These are phyloP conservation scores for Sebastes schlegelii DNA, from an alignment of 2,113 vertebrate genomes.

Conservation along the genomic window DNA sequence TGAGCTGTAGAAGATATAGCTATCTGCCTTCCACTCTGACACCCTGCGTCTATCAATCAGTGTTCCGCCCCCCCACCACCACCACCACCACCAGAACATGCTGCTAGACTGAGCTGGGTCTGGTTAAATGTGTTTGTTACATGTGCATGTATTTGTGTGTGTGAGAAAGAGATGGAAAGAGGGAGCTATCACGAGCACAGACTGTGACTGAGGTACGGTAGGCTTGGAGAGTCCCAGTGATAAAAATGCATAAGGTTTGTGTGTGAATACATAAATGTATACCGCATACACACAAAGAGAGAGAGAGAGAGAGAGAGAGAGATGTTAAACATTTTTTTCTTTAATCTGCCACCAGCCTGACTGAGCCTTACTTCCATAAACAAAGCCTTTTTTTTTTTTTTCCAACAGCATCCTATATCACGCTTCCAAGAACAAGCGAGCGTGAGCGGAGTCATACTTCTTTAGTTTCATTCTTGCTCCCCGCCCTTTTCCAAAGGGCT, in stretches of 20 bases:
- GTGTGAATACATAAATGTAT: conserved; percentile 68
- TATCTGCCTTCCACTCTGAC: conserved; percentile 96
- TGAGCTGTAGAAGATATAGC: conserved; percentile 95
- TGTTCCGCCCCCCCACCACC: conserved; percentile 83
- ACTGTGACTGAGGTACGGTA: conserved; percentile 84
- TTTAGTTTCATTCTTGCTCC: conserved; percentile 78
- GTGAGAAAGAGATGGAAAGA: conserved; percentile 37
- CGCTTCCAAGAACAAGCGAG: conserved; percentile 82
- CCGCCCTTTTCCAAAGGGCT: conserved; percentile 80
- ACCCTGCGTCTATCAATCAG: conserved; percentile 98
- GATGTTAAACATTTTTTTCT: conserved; percentile 64
- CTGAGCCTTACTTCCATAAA: conserved; percentile 80
- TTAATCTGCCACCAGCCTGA: conserved; percentile 76
- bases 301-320: conserved; percentile 22
- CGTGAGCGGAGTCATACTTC: conserved; percentile 81
- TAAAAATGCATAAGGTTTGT: conserved; percentile 85
- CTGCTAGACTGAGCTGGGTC: conserved; percentile 36
- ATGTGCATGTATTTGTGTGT: conserved; percentile 18
- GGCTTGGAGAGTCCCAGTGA: conserved; percentile 82
- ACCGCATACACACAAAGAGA: conserved; percentile 20
- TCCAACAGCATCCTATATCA: conserved; percentile 79
- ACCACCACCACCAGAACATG: conserved; percentile 19
- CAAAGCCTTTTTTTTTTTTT: conserved; percentile 69
- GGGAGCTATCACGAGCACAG: conserved; percentile 46
- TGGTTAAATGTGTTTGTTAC: conserved; percentile 15